Evolutionary conservation across 2,797 vertebrate genomes (phyloP).

Genomic region (Taenioides sp.): DNA sequence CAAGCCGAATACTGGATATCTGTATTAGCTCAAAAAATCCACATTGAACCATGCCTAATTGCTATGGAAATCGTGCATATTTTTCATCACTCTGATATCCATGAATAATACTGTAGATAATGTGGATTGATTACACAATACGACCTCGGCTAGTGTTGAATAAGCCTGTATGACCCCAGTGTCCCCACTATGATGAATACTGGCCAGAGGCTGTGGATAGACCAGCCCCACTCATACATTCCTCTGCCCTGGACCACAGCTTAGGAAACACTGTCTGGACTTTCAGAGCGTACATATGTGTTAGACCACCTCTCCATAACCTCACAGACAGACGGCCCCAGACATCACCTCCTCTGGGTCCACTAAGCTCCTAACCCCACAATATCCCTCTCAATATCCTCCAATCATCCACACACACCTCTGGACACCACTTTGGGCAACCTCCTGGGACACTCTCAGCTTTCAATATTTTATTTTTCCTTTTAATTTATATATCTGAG

Average conservation of each 20-base stretch:
- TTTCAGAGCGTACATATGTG: conserved; percentile 22
- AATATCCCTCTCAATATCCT: conserved; percentile 65
- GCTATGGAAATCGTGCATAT: neutral
- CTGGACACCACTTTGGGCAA: conserved; percentile 57
- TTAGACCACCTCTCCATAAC: conserved; percentile 55
- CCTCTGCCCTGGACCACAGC: conserved; percentile 46
- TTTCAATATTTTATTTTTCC: conserved; percentile 53
- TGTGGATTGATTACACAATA: conserved; percentile 65
- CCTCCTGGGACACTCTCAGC: conserved; percentile 57
- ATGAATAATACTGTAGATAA: conserved; percentile 28
- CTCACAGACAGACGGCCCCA: conserved; percentile 49
- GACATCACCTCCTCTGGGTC: conserved; percentile 67
- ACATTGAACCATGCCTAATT: neutral
- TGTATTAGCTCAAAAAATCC: too few relatives aligned
- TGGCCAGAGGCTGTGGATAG: conserved; percentile 63
- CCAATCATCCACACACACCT: conserved; percentile 55
- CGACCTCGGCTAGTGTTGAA: conserved; percentile 71
- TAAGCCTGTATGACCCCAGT: conserved; percentile 65
- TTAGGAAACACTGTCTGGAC: conserved; percentile 32
- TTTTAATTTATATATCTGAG: conserved; percentile 52
- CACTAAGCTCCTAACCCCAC: conserved; percentile 64
- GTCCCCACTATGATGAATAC: conserved; percentile 64
- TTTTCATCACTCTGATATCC: neutral
- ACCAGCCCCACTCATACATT: conserved; percentile 51
- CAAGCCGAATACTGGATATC: too few relatives aligned